Evolutionary conservation across 2,797 vertebrate species (phyloP).

Genomic region (Strix occidentalis): DNA sequence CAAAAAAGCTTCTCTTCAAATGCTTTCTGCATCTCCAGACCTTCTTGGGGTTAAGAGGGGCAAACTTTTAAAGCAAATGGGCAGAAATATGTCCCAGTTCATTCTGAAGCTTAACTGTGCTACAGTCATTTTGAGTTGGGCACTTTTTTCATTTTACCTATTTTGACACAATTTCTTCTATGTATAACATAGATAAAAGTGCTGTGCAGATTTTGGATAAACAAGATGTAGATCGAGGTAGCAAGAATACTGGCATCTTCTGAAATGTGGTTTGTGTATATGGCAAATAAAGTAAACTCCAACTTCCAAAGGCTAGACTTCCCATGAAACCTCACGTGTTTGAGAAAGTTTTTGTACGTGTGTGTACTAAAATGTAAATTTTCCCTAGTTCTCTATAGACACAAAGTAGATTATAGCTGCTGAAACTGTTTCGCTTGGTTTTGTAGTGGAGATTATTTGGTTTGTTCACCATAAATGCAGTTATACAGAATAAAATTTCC

Average conservation of each 20-base stretch:
- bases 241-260: not conserved
- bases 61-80: not conserved
- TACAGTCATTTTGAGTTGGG: not conserved
- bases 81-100: not conserved
- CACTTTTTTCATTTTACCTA: not conserved
- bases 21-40: not conserved
- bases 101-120: not conserved
- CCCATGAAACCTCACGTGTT: not conserved
- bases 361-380: not conserved
- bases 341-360: not conserved
- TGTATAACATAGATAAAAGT: not conserved
- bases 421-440: not conserved
- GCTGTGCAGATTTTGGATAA: not conserved
- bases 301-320: not conserved
- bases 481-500: not conserved
- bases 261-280: not conserved
- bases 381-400: not conserved
- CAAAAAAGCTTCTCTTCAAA: conserved; percentile 28
- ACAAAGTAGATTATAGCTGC: not conserved
- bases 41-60: not conserved
- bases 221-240: not conserved
- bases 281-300: not conserved
- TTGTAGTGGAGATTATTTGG: not conserved
- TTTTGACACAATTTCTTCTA: not conserved
- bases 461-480: not conserved